These are phyloP conservation scores for Falco biarmicus DNA, from an alignment of 2,797 vertebrate species.

Conservation along the genomic window DNA sequence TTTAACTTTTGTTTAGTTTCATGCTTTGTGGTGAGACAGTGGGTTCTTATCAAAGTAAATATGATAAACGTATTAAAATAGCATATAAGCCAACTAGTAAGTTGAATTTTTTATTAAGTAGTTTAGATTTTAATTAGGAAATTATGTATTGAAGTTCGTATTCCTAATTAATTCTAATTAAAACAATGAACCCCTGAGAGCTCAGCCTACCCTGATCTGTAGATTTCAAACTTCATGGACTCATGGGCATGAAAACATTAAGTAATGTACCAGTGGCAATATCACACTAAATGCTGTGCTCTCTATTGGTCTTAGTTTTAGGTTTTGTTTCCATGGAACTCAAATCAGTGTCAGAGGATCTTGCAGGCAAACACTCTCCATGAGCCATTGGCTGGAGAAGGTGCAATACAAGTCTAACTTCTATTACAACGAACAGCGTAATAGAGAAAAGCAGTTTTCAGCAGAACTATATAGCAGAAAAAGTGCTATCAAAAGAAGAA, in stretches of 20 bases:
- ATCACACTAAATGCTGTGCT: neutral
- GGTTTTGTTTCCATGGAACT: neutral
- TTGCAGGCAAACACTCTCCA: neutral
- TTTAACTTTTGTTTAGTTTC: neutral
- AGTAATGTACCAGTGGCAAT: neutral
- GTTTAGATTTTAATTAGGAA: conserved; percentile 28
- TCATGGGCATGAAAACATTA: conserved; percentile 1
- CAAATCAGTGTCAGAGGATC: neutral
- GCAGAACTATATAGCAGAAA: neutral
- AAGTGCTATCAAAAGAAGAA: neutral
- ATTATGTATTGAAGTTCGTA: neutral
- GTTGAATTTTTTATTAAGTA: neutral
- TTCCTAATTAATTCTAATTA: conserved; percentile 38
- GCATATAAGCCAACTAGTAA: neutral
- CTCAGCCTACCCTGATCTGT: neutral
- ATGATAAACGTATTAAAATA: neutral
- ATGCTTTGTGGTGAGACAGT: neutral
- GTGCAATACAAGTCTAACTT: neutral
- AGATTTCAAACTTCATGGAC: neutral
- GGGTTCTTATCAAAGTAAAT: neutral
- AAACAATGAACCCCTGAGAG: neutral
- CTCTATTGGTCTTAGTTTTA: neutral
- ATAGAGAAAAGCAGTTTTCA: neutral
- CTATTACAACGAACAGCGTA: neutral
- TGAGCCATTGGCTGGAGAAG: neutral